A percentile compares a stretch with the other conserved stretches of the same genome.
These are phyloP conservation scores for Lamprotornis superbus DNA, from an alignment of 2,113 vertebrate species.

Conservation along the genomic window DNA sequence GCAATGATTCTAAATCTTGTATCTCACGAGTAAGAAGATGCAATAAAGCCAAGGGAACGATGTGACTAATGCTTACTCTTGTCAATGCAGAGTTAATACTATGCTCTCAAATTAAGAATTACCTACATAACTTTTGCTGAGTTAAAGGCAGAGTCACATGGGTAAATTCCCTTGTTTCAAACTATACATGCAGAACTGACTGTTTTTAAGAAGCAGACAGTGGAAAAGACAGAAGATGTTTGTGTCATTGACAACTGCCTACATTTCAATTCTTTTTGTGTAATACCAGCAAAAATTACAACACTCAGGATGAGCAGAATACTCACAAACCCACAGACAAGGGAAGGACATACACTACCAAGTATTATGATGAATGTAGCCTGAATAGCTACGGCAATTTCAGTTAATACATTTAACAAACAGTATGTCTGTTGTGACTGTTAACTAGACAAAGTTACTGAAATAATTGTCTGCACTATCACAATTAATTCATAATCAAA, in stretches of 20 bases:
- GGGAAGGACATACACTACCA: neutral
- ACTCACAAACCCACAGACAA: neutral
- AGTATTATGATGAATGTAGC: neutral
- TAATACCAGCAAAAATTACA: slow-evolving; percentile 18
- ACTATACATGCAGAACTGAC: neutral
- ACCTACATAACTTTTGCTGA: neutral
- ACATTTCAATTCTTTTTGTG: slow-evolving; percentile 11
- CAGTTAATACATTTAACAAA: slow-evolving; percentile 33
- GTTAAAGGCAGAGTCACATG: neutral
- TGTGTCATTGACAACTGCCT: slow-evolving; percentile 28
- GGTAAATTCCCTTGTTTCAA: neutral
- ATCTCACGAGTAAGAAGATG: neutral
- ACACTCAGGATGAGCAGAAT: neutral
- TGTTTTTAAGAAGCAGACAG: slow-evolving; percentile 19
- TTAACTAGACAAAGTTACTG: slow-evolving; percentile 5
- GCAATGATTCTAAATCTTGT: neutral
- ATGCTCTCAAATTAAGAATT: neutral
- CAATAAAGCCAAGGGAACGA: neutral
- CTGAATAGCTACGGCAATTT: slow-evolving; percentile 14
- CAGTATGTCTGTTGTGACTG: slow-evolving; percentile 11
- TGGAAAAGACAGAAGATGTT: slow-evolving; percentile 3
- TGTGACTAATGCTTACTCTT: neutral
- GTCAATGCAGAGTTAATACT: neutral
- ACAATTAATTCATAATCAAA: slow-evolving; percentile 29
- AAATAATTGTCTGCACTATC: slow-evolving; percentile 40